A percentile compares a stretch with the other conserved stretches of the same genome.
These are phyloP conservation scores for Scleropages formosus DNA, from an alignment of 2,797 vertebrate genomes.

Conservation along the genomic window DNA sequence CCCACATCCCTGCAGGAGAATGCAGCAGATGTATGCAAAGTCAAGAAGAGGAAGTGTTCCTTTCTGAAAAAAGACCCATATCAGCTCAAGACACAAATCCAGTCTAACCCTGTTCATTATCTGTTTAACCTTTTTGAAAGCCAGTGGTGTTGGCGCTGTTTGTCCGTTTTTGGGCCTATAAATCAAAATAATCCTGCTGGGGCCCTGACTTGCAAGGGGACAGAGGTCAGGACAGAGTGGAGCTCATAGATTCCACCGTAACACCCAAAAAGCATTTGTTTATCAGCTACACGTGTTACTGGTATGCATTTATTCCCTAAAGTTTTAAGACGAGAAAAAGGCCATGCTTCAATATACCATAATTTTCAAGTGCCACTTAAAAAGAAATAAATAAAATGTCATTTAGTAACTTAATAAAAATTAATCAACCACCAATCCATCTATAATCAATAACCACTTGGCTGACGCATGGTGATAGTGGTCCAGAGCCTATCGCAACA, in stretches of 20 bases:
- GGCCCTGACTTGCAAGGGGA: constrained; percentile 54
- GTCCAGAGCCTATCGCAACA: too few relatives aligned
- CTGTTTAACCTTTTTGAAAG: constrained; percentile 54
- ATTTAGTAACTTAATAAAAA: too few relatives aligned
- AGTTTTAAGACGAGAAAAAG: too few relatives aligned
- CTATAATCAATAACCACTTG: too few relatives aligned
- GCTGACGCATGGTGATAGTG: too few relatives aligned
- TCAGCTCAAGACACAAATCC: constrained; percentile 34
- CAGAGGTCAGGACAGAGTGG: constrained; percentile 59
- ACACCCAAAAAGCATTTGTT: constrained; percentile 60
- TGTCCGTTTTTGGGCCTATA: constrained; percentile 56
- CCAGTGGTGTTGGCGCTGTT: constrained; percentile 55
- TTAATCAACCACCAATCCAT: too few relatives aligned
- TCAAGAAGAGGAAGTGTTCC: not conserved
- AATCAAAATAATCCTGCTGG: constrained; percentile 57
- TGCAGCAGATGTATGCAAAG: too few relatives aligned
- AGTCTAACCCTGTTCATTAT: constrained; percentile 43
- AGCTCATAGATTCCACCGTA: constrained; percentile 58
- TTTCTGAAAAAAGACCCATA: not conserved
- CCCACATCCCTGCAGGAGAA: too few relatives aligned
- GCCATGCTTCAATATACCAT: too few relatives aligned
- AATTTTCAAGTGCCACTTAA: too few relatives aligned
- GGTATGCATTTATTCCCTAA: too few relatives aligned
- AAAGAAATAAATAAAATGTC: too few relatives aligned
- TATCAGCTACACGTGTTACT: constrained; percentile 32